A percentile compares a stretch with the other conserved stretches of the same genome.
Conservation (phyloP, 2,113 vertebrate genomes). For the Dipodomys merriami region DNA sequence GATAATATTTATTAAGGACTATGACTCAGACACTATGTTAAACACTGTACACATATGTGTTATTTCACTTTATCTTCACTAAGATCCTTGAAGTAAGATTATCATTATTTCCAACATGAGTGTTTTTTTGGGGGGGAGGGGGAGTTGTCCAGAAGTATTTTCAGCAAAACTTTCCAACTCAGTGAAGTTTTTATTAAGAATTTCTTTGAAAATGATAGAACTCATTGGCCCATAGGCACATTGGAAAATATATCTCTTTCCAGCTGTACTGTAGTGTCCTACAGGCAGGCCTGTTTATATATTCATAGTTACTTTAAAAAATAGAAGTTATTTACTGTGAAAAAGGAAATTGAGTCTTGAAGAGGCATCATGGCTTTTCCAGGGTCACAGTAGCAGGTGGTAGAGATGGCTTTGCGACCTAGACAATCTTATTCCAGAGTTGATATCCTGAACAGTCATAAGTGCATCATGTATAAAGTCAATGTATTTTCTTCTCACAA, state of each 20-base stretch:
- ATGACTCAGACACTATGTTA: not conserved
- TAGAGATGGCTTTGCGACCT: not conserved
- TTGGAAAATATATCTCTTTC: constrained; percentile 87
- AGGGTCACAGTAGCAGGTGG: not conserved
- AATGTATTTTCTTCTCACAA: constrained; percentile 27
- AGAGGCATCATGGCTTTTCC: not conserved
- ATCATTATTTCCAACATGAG: constrained; percentile 81
- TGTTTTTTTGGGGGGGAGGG: constrained; percentile 2
- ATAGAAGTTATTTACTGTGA: constrained; percentile 92
- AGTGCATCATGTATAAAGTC: not conserved
- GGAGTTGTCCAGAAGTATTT: constrained; percentile 87
- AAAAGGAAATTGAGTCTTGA: constrained; percentile 49
- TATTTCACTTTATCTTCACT: not conserved
- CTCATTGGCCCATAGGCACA: constrained; percentile 84
- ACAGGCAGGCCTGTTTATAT: constrained; percentile 89
- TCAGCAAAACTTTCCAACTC: constrained; percentile 87
- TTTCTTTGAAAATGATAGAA: constrained; percentile 86
- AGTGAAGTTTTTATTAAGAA: constrained; percentile 86
- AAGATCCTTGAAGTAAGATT: too few species aligned
- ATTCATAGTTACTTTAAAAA: constrained; percentile 87
- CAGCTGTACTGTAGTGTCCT: constrained; percentile 90
- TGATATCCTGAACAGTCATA: constrained; percentile 4
- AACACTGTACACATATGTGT: not conserved
- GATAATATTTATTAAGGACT: not conserved
- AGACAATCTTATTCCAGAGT: not conserved